These are phyloP conservation scores for Cyclophora punctaria DNA, from an alignment of 2,888 invertebrate species.

Conservation along the genomic window DNA sequence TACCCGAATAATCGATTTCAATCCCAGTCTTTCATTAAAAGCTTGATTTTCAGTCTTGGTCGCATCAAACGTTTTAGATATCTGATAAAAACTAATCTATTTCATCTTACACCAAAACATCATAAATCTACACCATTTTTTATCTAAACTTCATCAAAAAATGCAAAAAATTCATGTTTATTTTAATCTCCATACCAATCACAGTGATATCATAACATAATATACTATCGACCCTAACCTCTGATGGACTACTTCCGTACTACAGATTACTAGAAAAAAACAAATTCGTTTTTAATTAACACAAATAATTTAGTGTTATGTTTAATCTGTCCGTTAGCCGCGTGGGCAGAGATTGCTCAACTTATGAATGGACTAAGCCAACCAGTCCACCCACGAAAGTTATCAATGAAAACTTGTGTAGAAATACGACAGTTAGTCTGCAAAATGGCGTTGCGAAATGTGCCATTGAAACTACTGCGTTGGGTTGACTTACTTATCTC, in stretches of 20 bases:
- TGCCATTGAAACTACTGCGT: slow-evolving; percentile 41
- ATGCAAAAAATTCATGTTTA: too few relatives aligned
- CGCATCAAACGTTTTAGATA: too few relatives aligned
- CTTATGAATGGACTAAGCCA: slow-evolving; percentile 64
- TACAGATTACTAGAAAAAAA: slow-evolving; percentile 41
- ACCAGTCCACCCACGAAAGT: slow-evolving; percentile 54
- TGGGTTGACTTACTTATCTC: neutral
- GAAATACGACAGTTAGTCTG: slow-evolving; percentile 36
- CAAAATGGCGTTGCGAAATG: slow-evolving; percentile 50
- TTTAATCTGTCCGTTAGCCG: slow-evolving; percentile 52
- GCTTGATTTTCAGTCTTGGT: too few relatives aligned
- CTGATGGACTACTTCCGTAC: slow-evolving; percentile 33
- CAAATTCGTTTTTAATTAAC: slow-evolving; percentile 58
- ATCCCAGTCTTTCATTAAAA: too few relatives aligned
- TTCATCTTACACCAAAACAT: too few relatives aligned
- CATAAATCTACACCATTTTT: too few relatives aligned
- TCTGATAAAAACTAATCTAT: too few relatives aligned
- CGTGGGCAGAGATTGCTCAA: slow-evolving; percentile 63
- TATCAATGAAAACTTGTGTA: slow-evolving; percentile 65
- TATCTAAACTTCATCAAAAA: too few relatives aligned
- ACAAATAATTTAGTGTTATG: slow-evolving; percentile 49
- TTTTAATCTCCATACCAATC: too few relatives aligned
- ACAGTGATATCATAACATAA: too few relatives aligned
- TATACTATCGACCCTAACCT: too few relatives aligned
- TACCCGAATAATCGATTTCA: too few relatives aligned